Evolutionary conservation across 2,113 vertebrate genomes (phyloP), one percentile per base, ranked within the genome.

Genomic region (Sceloporus tristichus): DNA sequence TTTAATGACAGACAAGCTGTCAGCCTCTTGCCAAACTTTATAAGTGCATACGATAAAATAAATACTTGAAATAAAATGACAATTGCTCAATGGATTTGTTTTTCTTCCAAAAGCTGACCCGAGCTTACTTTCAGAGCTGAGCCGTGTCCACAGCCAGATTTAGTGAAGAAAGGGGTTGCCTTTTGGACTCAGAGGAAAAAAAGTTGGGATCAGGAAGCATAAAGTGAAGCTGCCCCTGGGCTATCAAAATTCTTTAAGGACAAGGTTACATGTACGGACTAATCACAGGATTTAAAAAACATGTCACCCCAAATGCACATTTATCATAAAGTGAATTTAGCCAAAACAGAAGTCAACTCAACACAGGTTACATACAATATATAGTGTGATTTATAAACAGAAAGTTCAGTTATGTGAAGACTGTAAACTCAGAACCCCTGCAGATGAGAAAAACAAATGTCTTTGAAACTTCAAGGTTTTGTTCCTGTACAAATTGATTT

Each of bases 1-100:
- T 79, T 91, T 85, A 53, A 42, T 88, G 79, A 91, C 75, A 91
- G 79, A 91, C 75, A 91, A 92, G 34, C 82, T 5, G 21, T 85
- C 53, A 77, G 77, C 56, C 19, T 88, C 71, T 80, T 87, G 38
- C 38, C 38, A 66, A 76, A 42, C 1, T 18, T 34, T 54, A 19
- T 10, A 54, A n/a, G 18, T 80, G 2, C n/a, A 66, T 3, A 40
- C 38, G 8, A 75, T 40, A 75, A 34, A 34, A 75, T 73, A 73
- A 73, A 73, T 73, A 62, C 23, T 16, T 80, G 68, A 80, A n/a
- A 23, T 14, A 66, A 65, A 68, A 66, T 29, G 21, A 82, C 23
- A 21, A 71, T n/a, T 19, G 34, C 19, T 38, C 54, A 4, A 48
- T 73, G 29, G 59, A 56, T 54, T 73, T 84, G 19, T 59, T 38